Base-by-base conservation (phyloP, 2,113 vertebrate genomes). In the Spea bombifrons region DNA sequence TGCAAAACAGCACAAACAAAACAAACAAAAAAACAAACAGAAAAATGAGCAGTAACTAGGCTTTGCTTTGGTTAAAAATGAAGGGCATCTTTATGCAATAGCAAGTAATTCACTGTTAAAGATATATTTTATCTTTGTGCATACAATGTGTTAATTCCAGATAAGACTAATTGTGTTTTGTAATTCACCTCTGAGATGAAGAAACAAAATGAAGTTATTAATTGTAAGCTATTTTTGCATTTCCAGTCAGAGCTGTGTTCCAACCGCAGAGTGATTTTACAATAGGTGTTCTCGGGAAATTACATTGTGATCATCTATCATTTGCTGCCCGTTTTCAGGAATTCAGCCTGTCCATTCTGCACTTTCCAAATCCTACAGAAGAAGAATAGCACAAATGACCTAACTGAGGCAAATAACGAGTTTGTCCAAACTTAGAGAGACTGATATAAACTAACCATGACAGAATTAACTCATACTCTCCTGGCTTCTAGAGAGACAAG, bases 331-430 rank as follows among this genome's bases (percentile, higher is more conserved):
- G 59, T 68, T 74, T 63, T 83, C 66, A 69, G 50, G 84, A 81
- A 84, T 83, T 86, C 13, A 66, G 53, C 65, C 80, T 75, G 74
- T 49, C 78, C 77, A 59, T 61, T 66, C 63, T 82, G 83, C 70
- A 82, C 81, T 83, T 86, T 85, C 69, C 68, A 76, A 69, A 75
- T 17, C 64, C 61, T 47, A 15, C 9, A 47, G 9, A 84, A 85
- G 82, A 83, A 87, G 82, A 91, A 90, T 87, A 83, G 84, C 7
- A 57, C 68, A 61, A 49, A 44, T 81, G 50, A 8, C 15, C 66
- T 87, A 89, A 90, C 84, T 83, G 85, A 89, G 89, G 92, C 77
- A 87, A 89, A 93, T 90, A 7, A 71, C 72, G 52, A 59, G 72
- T 88, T 88, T 88, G 84, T 84, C 84, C 89, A 81, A 87, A 77